Base-by-base conservation (phyloP, 2,888 invertebrate genomes). In the Rhaphigaster nebulosa region DNA sequence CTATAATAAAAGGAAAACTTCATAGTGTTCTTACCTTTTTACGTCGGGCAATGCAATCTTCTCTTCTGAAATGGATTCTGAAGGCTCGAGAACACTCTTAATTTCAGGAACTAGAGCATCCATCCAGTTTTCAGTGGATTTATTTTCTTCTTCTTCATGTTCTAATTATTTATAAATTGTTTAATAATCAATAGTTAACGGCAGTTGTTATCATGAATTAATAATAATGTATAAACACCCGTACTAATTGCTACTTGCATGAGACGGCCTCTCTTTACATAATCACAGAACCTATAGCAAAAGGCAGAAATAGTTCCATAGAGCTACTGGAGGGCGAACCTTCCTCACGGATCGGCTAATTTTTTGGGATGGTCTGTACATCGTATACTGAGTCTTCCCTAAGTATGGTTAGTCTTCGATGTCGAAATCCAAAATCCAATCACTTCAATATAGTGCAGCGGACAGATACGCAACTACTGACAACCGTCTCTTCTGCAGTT, bases 31-130 rank as follows among this genome's bases (percentile, higher is more conserved):
- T 38, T 76, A 76, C 70, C 23, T 12, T 38, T 76, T 23, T 76
- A 6, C 34, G 26, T 89, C 80, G n/a, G 50, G 65, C 26, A 29
- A 8, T 29, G 50, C 34, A 6, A 50, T 54, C 45, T 89, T 89
- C 70, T 89, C 89, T 34, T 89, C 89, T 45, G 89, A 89, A 54
- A 89, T 29, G 26, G n/a, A 13, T 29, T 89, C 54, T n/a, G 50
- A 45, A 50, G 38, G n/a, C 45, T 52, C 34, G 5, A 89, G 45
- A 34, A 56, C 56, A 5, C 34, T 50, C 41, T 52, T 80, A 4
- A 89, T 41, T 50, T 89, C 89, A 20, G 89, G 89, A 52, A 89
- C 76, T 76, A 89, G 23, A 18, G 80, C 29, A 34, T 52, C 70
- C 29, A 89, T 41, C 89, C 89, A 89, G n/a, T 76, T 50, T 52